Conservation (phyloP, 1,140 invertebrate genomes). For the Dendroctonus valens region DNA sequence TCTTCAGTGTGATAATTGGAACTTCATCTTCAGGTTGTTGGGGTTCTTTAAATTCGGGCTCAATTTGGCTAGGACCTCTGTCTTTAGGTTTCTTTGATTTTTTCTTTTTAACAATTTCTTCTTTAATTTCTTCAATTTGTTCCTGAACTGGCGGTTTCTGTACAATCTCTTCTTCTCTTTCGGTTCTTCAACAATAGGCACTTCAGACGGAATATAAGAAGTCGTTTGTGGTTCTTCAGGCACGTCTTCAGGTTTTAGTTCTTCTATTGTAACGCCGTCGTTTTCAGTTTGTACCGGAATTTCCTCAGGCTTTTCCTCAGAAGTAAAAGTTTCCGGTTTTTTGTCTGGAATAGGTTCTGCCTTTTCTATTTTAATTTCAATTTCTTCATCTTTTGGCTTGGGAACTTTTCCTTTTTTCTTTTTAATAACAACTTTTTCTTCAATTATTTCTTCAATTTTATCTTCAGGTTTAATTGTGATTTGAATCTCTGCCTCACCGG, state of each 20-base stretch:
- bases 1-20: conserved; percentile 46
- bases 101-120: conserved; percentile 24
- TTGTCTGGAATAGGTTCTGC: conserved; percentile 44
- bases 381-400: conserved; percentile 32
- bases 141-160: conserved; percentile 10
- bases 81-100: conserved; percentile 20
- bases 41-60: conserved; percentile 34
- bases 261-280: conserved; percentile 34
- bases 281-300: conserved; percentile 37
- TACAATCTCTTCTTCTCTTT: conserved; percentile 35
- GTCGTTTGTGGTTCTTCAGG: conserved; percentile 26
- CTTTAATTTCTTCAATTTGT: conserved; percentile 15
- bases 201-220: conserved; percentile 13
- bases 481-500: conserved; percentile 11
- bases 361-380: conserved; percentile 40
- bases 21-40: conserved; percentile 37
- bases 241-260: conserved; percentile 15
- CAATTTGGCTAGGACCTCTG: not conserved
- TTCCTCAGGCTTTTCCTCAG: conserved; percentile 52
- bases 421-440: conserved; percentile 43
- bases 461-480: conserved; percentile 37
- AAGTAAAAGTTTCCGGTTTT: conserved; percentile 42
- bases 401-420: conserved; percentile 30
- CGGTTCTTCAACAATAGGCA: conserved; percentile 37
- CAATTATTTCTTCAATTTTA: conserved; percentile 40